phyloP scores from a whole-genome alignment of 2,888 invertebrate species.

The Watsonalla binaria region DNA sequence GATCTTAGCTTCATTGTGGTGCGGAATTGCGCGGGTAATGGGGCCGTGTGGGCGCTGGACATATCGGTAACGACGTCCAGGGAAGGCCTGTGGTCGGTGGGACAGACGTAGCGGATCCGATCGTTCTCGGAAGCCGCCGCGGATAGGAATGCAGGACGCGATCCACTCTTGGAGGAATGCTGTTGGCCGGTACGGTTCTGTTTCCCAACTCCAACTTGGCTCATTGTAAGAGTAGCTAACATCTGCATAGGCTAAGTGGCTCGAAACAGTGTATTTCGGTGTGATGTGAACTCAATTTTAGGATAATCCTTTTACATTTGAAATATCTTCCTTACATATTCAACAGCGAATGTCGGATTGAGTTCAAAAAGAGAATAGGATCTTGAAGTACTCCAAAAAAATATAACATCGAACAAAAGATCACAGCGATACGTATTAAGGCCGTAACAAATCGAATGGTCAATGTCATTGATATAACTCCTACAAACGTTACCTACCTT shows the following conservation, averaged over 20 bases:
- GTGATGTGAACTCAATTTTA: too few relatives aligned
- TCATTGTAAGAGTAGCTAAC: conserved; percentile 13
- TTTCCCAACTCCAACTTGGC: conserved; percentile 30
- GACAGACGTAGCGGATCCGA: conserved; percentile 50
- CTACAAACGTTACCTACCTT: not conserved
- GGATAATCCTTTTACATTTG: too few relatives aligned
- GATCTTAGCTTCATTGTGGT: conserved; percentile 60
- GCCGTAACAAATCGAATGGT: conserved; percentile 35
- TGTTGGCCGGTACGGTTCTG: conserved; percentile 24
- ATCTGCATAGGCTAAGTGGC: conserved; percentile 6
- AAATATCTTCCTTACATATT: too few relatives aligned
- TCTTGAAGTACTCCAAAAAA: conserved; percentile 8
- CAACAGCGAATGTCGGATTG: too few relatives aligned
- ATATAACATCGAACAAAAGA: conserved; percentile 27
- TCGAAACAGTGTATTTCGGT: too few relatives aligned
- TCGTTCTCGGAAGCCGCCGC: conserved; percentile 58
- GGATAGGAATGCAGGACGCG: conserved; percentile 65
- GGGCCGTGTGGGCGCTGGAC: conserved; percentile 59
- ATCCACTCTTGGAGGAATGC: conserved; percentile 43
- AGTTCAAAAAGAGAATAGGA: not conserved
- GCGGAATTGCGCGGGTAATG: conserved; percentile 55
- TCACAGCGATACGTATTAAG: conserved; percentile 25
- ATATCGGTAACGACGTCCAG: conserved; percentile 40
- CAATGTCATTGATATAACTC: conserved; percentile 31
- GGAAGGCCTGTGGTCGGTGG: conserved; percentile 24